Percentiles rank a stretch among this genome's conserved stretches.
Conservation (phyloP, 2,797 vertebrate species). For the Micromesistius poutassou region DNA sequence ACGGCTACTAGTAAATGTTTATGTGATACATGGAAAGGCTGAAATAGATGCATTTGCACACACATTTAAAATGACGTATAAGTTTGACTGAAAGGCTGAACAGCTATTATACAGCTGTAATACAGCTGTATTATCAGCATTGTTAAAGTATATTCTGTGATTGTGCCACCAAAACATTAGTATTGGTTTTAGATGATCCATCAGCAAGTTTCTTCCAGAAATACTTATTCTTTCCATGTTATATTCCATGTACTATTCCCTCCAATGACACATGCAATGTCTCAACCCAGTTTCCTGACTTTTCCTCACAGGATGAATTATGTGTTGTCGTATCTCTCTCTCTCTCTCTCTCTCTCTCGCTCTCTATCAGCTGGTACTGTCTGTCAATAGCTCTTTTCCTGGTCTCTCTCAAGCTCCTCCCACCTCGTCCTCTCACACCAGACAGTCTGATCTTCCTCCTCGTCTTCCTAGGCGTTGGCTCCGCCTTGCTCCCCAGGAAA, state of each 20-base stretch:
- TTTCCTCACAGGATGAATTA: neutral
- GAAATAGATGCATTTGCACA: neutral
- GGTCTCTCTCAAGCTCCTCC: conserved; percentile 1
- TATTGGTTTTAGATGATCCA: neutral
- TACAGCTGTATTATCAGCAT: too few species aligned
- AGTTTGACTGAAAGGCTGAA: neutral
- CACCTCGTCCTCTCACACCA: conserved; percentile 2
- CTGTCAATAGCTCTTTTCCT: too few species aligned
- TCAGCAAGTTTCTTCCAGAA: neutral
- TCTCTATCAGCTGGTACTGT: neutral
- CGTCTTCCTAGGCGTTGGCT: neutral
- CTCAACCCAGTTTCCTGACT: too few species aligned
- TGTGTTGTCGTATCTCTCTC: neutral
- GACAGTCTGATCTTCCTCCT: conserved; percentile 8
- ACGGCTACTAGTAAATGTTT: neutral
- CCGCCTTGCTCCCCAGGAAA: neutral
- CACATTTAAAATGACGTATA: neutral
- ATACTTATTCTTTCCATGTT: too few species aligned
- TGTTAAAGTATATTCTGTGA: neutral
- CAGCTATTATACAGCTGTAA: too few species aligned
- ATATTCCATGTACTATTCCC: too few species aligned
- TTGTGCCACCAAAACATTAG: neutral
- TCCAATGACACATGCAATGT: too few species aligned
- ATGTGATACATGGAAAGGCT: neutral
- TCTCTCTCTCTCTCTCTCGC: neutral